phyloP scores from a whole-genome alignment of 92 coral and sea anemone species.

The Montipora capitata region DNA sequence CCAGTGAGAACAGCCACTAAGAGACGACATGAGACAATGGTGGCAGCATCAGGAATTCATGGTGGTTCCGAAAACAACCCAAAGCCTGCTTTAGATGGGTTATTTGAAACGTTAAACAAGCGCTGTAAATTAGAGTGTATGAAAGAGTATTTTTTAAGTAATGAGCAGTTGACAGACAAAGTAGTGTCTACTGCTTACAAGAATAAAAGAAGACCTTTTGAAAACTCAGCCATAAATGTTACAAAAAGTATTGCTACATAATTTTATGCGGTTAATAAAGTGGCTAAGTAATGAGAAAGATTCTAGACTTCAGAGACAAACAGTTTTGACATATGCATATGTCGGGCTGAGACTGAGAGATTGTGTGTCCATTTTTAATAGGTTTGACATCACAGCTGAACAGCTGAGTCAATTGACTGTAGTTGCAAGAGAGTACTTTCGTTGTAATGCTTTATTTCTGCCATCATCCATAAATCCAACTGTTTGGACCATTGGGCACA shows the following conservation, averaged over 20 bases:
- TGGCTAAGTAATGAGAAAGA: slow-evolving; percentile 60
- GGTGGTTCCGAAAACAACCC: slow-evolving; percentile 41
- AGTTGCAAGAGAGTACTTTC: slow-evolving; percentile 51
- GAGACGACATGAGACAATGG: slow-evolving; percentile 39
- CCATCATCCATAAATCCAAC: slow-evolving; percentile 63
- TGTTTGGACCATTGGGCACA: slow-evolving; percentile 70
- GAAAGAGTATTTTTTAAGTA: slow-evolving; percentile 52
- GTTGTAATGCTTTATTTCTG: slow-evolving; percentile 72
- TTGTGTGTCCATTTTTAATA: slow-evolving; percentile 49
- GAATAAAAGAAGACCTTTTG: not conserved
- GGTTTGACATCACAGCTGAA: slow-evolving; percentile 65
- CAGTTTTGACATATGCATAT: slow-evolving; percentile 63
- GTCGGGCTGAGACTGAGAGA: slow-evolving; percentile 60
- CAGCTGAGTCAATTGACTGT: slow-evolving; percentile 49
- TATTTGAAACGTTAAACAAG: slow-evolving; percentile 59
- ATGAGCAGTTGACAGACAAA: slow-evolving; percentile 28
- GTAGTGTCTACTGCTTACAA: slow-evolving; percentile 31
- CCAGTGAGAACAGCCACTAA: slow-evolving; percentile 40
- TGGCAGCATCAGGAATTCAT: slow-evolving; percentile 16
- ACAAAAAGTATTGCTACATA: slow-evolving; percentile 69
- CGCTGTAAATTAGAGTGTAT: slow-evolving; percentile 46
- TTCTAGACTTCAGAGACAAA: slow-evolving; percentile 37
- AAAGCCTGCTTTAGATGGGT: slow-evolving; percentile 50
- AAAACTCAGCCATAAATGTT: too few relatives aligned
- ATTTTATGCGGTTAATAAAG: slow-evolving; percentile 58